These are phyloP conservation scores for Seriola dumerili DNA, from an alignment of 2,113 vertebrate species.

Conservation along the genomic window DNA sequence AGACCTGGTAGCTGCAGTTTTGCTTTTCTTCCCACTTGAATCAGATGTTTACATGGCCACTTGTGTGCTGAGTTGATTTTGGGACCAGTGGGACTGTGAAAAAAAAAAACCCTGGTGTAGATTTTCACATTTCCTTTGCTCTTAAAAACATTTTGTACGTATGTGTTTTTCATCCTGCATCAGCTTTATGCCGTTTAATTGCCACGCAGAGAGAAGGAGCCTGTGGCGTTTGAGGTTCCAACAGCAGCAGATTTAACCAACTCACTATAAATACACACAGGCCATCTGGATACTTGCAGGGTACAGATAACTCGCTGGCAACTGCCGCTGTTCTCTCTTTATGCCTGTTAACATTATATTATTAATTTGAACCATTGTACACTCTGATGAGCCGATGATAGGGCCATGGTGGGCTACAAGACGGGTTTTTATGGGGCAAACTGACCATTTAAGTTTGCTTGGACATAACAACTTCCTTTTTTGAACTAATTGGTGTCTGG, in stretches of 20 bases:
- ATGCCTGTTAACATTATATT: conserved; percentile 38
- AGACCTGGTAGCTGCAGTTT: neutral
- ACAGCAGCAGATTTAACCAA: conserved; percentile 62
- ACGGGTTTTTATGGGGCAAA: neutral
- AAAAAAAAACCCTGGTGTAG: neutral
- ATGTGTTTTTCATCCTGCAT: conserved; percentile 37
- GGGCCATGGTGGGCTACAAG: neutral
- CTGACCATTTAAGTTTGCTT: neutral
- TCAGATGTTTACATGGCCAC: conserved; percentile 8
- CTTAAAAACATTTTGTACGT: conserved; percentile 34
- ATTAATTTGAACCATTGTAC: conserved; percentile 30
- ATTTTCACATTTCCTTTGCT: conserved; percentile 20
- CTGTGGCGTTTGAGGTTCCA: conserved; percentile 56
- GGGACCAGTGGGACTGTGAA: conserved; percentile 4
- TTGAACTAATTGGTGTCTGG: neutral
- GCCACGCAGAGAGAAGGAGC: conserved; percentile 37
- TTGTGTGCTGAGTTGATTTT: conserved; percentile 1
- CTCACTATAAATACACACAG: conserved; percentile 63
- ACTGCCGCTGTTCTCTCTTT: conserved; percentile 38
- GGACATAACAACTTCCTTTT: neutral
- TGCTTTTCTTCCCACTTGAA: conserved; percentile 1
- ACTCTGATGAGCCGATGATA: conserved; percentile 25
- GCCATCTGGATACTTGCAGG: conserved; percentile 61
- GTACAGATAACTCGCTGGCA: conserved; percentile 61
- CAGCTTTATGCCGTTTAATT: conserved; percentile 53